Evolutionary conservation across 1,140 invertebrate species (phyloP), one percentile per base, ranked within the genome.

Genomic region (Drosophila dunni): DNA sequence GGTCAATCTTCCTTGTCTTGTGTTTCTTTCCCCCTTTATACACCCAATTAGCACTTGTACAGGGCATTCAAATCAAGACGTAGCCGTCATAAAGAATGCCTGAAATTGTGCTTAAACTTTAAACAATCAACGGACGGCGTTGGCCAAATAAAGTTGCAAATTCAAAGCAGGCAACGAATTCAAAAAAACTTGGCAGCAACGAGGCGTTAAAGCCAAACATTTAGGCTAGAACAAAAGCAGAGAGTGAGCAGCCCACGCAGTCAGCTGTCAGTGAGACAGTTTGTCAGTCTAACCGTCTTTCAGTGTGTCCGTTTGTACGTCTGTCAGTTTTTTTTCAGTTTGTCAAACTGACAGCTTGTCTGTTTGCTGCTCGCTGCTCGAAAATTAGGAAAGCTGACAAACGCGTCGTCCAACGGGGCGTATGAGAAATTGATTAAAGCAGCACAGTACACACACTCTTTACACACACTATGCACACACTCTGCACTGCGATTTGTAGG

Each of bases 101-200:
- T 61, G 13, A 61, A 53, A 45, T 44, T 46, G 48, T 73, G 66
- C 40, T 50, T 78, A 69, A 79, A 78, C 78, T 44, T 50, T 78
- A 69, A 79, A 78, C 78, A 81, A 69, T 73, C 81, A 84, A 83
- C 72, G 72, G 62, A 48, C 50, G 44, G 33, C 42, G 67, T 75
- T 77, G 67, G 68, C 83, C 83, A 88, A 88, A 88, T 86, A 73
- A 84, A 88, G 79, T 74, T 86, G 79, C 75, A 51, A 82, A 83
- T 69, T 57, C 63, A 54, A 29, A 62, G 57, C 62, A 57, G 44
- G 42, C 17, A 78, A 75, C 60, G 40, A 29, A 81, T 81, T 81
- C 65, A 48, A 42, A 13, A 33, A 63, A 36, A 36, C 51, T 33
- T 36, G 29, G 51, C 15, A 24, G 75, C 81, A 64, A 89, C 80